Conservation (phyloP, 1,140 invertebrate genomes). For the Radopholus similis region DNA sequence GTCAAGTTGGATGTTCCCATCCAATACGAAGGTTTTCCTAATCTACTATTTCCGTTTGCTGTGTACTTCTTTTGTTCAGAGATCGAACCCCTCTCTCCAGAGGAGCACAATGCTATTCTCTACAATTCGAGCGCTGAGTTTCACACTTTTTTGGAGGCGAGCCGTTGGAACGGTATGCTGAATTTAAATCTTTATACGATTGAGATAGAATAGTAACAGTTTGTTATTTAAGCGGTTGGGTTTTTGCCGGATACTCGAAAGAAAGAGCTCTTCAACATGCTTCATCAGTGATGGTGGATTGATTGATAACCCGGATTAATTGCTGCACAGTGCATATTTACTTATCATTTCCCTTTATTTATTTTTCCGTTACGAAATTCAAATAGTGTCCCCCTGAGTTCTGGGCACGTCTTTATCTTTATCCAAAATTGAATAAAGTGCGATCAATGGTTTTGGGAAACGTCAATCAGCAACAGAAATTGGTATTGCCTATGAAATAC, state of each 20-base stretch:
- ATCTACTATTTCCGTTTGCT: slow-evolving; percentile 4
- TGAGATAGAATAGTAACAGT: no score
- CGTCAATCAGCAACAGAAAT: no score
- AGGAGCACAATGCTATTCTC: slow-evolving; percentile 40
- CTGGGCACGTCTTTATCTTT: no score
- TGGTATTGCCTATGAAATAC: neutral
- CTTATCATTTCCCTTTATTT: neutral
- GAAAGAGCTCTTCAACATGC: slow-evolving; percentile 2
- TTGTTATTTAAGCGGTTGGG: no score
- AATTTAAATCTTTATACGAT: no score
- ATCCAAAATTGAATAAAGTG: no score
- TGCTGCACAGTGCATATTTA: neutral
- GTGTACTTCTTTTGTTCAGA: slow-evolving; percentile 23
- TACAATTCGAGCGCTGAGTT: slow-evolving; percentile 24
- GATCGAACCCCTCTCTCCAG: slow-evolving; percentile 24
- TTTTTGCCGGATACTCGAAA: neutral
- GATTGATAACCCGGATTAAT: neutral
- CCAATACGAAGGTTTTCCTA: neutral
- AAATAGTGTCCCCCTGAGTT: neutral
- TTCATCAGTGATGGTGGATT: neutral
- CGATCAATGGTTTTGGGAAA: no score
- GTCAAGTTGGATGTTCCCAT: neutral
- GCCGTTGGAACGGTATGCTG: slow-evolving; percentile 28
- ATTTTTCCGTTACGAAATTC: neutral
- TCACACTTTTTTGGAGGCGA: slow-evolving; percentile 23